Conservation (phyloP, 2,113 vertebrate species). For the Syrrhaptes paradoxus region DNA sequence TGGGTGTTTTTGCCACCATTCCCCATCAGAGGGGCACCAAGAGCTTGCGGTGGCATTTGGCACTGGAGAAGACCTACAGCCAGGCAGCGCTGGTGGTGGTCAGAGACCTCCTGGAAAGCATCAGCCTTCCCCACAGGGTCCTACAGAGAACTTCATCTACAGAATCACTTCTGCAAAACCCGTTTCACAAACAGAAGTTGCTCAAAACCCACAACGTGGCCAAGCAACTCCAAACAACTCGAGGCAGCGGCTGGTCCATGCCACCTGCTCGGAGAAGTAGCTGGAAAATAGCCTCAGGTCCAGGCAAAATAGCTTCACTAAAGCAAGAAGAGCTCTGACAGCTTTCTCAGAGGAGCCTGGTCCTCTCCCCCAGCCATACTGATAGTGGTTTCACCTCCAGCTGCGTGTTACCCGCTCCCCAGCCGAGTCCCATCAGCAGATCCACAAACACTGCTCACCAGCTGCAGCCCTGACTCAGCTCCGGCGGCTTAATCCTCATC, state of each 20-base stretch:
- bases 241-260: background rate
- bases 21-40: background rate
- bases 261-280: background rate
- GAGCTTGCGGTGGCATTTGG: background rate
- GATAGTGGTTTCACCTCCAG: background rate
- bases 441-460: background rate
- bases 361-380: background rate
- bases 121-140: background rate
- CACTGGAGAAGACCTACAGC: background rate
- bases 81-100: background rate
- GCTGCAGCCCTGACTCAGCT: background rate
- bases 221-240: background rate
- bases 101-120: background rate
- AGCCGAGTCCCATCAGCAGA: background rate
- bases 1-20: background rate
- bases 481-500: background rate
- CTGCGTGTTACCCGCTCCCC: background rate
- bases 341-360: background rate
- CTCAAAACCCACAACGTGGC: background rate
- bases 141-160: background rate
- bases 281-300: background rate
- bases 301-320: background rate
- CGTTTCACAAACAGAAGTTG: background rate
- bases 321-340: background rate
- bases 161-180: background rate